A percentile compares a stretch with the other conserved stretches of the same genome.
phyloP scores from a whole-genome alignment of 2,797 vertebrate species.

The Acomys russatus region DNA sequence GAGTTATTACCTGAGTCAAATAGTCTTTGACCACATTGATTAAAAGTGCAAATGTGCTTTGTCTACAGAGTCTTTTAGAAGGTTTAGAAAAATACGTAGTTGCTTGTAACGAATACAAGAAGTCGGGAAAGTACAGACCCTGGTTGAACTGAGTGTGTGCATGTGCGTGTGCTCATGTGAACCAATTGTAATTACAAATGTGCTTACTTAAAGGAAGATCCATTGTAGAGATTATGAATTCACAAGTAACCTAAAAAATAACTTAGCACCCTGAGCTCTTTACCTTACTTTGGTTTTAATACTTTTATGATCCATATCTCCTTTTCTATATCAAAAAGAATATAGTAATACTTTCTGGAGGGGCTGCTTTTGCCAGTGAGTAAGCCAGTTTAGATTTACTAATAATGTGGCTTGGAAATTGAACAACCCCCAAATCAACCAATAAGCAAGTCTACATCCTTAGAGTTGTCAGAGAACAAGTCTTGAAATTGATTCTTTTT shows the following conservation, averaged over 20 bases:
- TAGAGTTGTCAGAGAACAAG: conserved; percentile 46
- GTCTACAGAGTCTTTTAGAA: conserved; percentile 77
- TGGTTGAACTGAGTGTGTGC: conserved; percentile 11
- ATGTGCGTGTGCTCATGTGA: not conserved
- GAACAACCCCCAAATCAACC: not conserved
- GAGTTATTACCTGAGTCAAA: conserved; percentile 72
- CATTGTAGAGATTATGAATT: not conserved
- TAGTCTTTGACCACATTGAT: conserved; percentile 72
- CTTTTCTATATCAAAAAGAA: not conserved
- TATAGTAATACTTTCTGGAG: not conserved
- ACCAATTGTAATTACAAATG: conserved; percentile 18
- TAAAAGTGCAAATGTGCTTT: conserved; percentile 78
- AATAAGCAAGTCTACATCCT: conserved; percentile 12
- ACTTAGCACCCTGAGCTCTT: not conserved
- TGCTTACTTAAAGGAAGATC: conserved; percentile 42
- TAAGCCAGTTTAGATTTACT: not conserved
- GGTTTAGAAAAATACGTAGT: conserved; percentile 65
- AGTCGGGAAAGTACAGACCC: not conserved
- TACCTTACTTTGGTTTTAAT: not conserved
- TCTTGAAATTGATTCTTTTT: conserved; percentile 46
- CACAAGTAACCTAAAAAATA: not conserved
- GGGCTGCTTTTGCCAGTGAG: not conserved
- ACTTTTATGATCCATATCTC: not conserved
- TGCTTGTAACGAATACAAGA: conserved; percentile 69
- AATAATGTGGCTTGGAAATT: conserved; percentile 19